phyloP scores from a whole-genome alignment of 2,797 vertebrate species.

The Crocidura indochinensis region DNA sequence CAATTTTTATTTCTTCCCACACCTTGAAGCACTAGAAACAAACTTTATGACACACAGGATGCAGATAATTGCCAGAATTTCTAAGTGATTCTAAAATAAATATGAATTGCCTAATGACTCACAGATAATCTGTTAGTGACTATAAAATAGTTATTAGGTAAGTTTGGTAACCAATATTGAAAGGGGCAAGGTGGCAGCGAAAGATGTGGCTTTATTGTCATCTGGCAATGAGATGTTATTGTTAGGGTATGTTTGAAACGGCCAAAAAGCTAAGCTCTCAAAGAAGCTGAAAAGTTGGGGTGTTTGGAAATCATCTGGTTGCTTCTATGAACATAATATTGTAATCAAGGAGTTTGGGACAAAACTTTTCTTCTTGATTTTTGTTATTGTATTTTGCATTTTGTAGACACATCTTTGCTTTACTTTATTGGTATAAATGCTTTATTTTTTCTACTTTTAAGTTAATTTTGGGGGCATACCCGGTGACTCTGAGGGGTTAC shows the following conservation, averaged over 20 bases:
- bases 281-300: not conserved
- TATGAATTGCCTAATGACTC: not conserved
- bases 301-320: not conserved
- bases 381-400: not conserved
- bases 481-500: too few relatives aligned
- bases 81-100: constrained; percentile 29
- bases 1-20: not conserved
- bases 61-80: not conserved
- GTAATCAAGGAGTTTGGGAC: not conserved
- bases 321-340: not conserved
- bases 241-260: not conserved
- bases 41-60: not conserved
- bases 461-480: too few relatives aligned
- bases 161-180: not conserved
- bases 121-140: not conserved
- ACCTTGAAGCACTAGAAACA: constrained; percentile 8
- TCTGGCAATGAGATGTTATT: not conserved
- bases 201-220: not conserved
- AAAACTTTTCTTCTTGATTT: not conserved
- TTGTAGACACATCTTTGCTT: constrained; percentile 31
- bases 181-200: not conserved
- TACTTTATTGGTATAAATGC: not conserved
- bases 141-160: not conserved
- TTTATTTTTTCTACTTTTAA: not conserved
- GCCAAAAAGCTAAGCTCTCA: not conserved